Base-by-base conservation (phyloP, 2,113 vertebrate species). In the Dissostichus mawsoni region DNA sequence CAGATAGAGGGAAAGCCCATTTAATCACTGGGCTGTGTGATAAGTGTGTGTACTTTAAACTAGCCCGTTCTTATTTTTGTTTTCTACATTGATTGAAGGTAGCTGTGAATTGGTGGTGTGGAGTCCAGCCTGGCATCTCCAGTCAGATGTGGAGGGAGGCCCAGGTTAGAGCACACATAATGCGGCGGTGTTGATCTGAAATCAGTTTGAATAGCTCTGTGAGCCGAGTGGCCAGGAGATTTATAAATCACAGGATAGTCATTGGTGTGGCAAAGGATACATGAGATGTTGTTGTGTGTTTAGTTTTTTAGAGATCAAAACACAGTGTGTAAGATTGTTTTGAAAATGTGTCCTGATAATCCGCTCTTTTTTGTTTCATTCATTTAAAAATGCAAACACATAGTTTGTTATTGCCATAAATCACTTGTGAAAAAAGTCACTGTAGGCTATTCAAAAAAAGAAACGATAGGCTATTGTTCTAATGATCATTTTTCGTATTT, bases 141-240 rank as follows among this genome's bases (percentile, higher is more conserved):
- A 81, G 86, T 85, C 87, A 91, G 90, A 90, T 90, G 85, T 74
- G 88, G 77, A 92, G 92, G 88, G 77, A 92, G 92, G 91, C 92
- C 92, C 82, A 62, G 87, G 86, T 88, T 88, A 72, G 86, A 87
- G 76, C 86, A 4, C 86, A 81, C 80, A 81, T 6, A 71, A 69
- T 91, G 87, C 86, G 71, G 75, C 59, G 66, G 63, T 77, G 82
- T 69, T 63, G 82, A 71, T 82, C 51, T 45, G 41, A 76, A 20
- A 67, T 52, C 2, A 69, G 81, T 58, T 52, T 73, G 66, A 25
- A 33, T 47, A 63, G 33, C 25, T 66, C 69, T 50, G 47, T 57
- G 29, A 72, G 56, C 36, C 36, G 36, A 58, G 20, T 64, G 48
- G 57, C 59, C 56, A 1, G 50, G 23, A 74, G 62, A 6, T 41